phyloP scores from a whole-genome alignment of 2,113 vertebrate genomes.

The Isurus oxyrinchus region DNA sequence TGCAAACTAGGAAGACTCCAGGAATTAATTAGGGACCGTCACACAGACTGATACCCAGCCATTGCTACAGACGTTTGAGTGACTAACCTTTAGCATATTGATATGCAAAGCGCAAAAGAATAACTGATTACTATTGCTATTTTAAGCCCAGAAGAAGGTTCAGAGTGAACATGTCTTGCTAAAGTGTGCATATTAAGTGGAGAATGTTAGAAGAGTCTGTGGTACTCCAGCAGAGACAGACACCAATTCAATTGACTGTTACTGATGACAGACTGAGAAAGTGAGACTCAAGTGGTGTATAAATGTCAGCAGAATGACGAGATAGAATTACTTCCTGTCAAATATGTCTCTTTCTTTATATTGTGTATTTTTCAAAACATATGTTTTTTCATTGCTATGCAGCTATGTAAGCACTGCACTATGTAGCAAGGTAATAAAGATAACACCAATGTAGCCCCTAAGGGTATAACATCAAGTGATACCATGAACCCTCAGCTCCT shows the following conservation, averaged over 20 bases:
- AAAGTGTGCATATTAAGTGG: not conserved
- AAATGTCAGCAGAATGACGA: not conserved
- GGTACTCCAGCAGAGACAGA: not conserved
- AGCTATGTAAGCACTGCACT: not conserved
- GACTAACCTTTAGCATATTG: too few relatives aligned
- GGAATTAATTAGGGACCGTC: too few relatives aligned
- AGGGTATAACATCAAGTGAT: not conserved
- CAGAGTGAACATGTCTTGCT: not conserved
- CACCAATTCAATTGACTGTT: not conserved
- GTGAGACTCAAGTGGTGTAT: not conserved
- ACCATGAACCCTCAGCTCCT: not conserved
- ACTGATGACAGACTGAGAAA: not conserved
- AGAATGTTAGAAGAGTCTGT: not conserved
- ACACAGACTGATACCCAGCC: too few relatives aligned
- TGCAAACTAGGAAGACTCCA: too few relatives aligned
- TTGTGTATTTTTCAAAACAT: not conserved
- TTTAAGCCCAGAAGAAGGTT: not conserved
- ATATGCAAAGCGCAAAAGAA: too few relatives aligned
- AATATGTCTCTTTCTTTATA: not conserved
- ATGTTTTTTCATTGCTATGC: not conserved
- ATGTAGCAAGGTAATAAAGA: not conserved
- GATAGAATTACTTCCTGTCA: not conserved
- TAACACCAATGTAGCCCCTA: not conserved
- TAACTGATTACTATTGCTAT: too few relatives aligned
- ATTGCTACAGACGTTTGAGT: too few relatives aligned